Evolutionary conservation across 1,140 invertebrate genomes (phyloP).

Genomic region (Temnothorax longispinosus): DNA sequence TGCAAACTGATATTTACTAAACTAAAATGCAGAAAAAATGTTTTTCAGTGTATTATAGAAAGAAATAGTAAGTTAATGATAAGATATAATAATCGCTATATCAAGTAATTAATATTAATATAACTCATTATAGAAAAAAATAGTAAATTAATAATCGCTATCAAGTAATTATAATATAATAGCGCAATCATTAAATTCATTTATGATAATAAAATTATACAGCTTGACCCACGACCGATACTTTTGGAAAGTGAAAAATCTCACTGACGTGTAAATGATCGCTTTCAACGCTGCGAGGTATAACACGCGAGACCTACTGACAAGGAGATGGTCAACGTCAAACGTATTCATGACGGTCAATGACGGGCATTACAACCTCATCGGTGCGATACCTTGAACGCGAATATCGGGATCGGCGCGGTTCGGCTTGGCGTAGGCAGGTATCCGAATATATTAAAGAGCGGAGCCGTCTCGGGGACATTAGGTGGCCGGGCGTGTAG

Average conservation of each 20-base stretch:
- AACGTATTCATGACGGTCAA: conserved; percentile 31
- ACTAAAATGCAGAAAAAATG: no score
- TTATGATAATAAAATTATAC: background rate
- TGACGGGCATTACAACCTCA: conserved; percentile 54
- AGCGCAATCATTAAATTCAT: background rate
- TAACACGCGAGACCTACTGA: background rate
- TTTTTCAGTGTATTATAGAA: no score
- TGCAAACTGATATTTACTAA: no score
- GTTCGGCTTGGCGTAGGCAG: conserved; percentile 39
- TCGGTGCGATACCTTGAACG: conserved; percentile 67
- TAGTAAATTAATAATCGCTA: no score
- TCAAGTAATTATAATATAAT: background rate
- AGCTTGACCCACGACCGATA: background rate
- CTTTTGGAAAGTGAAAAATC: background rate
- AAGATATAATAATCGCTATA: background rate
- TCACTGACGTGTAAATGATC: background rate
- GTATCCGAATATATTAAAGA: conserved; percentile 73
- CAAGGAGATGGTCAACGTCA: background rate
- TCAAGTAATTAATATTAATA: no score
- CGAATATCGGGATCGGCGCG: conserved; percentile 35
- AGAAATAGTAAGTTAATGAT: no score
- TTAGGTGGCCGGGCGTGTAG: conserved; percentile 58
- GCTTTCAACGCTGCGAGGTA: background rate
- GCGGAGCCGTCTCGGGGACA: conserved; percentile 27
- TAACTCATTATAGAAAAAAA: no score